Percentiles rank a stretch among this genome's conserved stretches.
phyloP scores from a whole-genome alignment of 1,140 invertebrate species.

The Pentalonia nigronervosa region DNA sequence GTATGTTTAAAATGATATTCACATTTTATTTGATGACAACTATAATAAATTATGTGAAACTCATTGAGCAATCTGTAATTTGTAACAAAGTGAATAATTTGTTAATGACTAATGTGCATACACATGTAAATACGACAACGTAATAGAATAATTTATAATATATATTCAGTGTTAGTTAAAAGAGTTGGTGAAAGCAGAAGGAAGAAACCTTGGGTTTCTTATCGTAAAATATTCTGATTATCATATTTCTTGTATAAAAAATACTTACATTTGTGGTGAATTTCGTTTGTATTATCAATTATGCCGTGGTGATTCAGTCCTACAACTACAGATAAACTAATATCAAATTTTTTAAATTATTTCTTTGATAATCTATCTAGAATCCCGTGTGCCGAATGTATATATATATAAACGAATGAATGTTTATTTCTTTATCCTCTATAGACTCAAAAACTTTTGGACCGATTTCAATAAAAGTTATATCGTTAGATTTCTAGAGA shows the following conservation, averaged over 20 bases:
- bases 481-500: too few relatives aligned
- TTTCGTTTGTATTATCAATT: neutral
- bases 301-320: neutral
- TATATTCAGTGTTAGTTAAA: neutral
- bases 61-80: neutral
- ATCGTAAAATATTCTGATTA: neutral
- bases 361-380: neutral
- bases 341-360: neutral
- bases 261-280: neutral
- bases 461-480: too few relatives aligned
- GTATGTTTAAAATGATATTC: neutral
- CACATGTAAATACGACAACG: neutral
- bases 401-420: neutral
- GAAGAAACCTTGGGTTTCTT: neutral
- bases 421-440: too few relatives aligned
- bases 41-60: neutral
- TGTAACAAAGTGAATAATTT: neutral
- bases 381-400: neutral
- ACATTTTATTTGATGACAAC: neutral
- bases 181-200: neutral
- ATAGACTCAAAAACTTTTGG: too few relatives aligned
- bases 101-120: neutral
- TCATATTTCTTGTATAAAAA: constrained; percentile 9
- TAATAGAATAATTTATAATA: neutral
- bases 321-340: neutral